Evolutionary conservation across 2,888 invertebrate species (phyloP).

Genomic region (Cynaeus angustus): DNA sequence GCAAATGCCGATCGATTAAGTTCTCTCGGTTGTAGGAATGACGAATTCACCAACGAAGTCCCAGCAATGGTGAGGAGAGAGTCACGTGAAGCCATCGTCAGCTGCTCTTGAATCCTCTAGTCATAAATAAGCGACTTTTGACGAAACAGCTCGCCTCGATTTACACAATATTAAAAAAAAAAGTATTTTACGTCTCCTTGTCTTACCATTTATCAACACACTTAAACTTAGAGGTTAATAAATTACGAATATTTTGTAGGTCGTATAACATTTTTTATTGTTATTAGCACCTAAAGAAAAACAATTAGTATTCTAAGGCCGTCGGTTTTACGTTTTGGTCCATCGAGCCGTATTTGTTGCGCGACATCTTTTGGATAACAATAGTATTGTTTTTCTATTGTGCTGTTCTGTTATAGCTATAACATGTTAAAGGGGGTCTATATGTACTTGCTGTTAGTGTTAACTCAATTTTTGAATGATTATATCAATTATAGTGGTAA

Average conservation of each 20-base stretch:
- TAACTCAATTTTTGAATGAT: conserved; percentile 46
- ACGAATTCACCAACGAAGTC: conserved; percentile 62
- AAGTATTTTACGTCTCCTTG: conserved; percentile 43
- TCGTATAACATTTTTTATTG: conserved; percentile 24
- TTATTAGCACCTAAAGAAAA: conserved; percentile 24
- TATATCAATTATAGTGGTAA: conserved; percentile 47
- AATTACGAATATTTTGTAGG: conserved; percentile 40
- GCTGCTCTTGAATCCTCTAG: conserved; percentile 45
- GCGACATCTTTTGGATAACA: conserved; percentile 3
- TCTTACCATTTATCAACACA: conserved; percentile 45
- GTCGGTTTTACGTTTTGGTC: conserved; percentile 8
- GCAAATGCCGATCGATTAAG: not conserved
- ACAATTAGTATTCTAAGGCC: conserved; percentile 20
- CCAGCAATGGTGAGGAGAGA: conserved; percentile 57
- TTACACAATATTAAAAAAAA: conserved; percentile 29
- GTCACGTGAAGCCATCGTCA: conserved; percentile 15
- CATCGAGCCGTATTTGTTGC: conserved; percentile 9
- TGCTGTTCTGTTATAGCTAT: conserved; percentile 22
- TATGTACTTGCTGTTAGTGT: conserved; percentile 50
- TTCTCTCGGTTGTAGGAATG: conserved; percentile 58
- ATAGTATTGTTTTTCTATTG: conserved; percentile 17
- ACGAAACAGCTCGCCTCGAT: conserved; percentile 31
- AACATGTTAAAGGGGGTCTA: conserved; percentile 37
- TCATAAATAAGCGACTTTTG: conserved; percentile 33
- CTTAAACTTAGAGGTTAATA: conserved; percentile 33